Base-by-base conservation (phyloP, 2,113 vertebrate species). In the Dromiciops gliroides region DNA sequence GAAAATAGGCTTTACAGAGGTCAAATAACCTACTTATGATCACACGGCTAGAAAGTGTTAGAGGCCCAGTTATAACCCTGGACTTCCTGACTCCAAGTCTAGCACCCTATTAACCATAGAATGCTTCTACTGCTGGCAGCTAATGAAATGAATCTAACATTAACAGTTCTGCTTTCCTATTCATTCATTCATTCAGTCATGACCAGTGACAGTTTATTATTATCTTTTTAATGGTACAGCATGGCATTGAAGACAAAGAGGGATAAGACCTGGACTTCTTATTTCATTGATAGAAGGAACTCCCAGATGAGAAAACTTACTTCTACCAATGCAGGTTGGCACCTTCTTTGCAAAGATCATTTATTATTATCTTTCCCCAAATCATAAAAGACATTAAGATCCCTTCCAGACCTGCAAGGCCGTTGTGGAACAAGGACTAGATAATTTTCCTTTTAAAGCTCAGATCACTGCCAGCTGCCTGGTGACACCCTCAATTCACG, bases 121-220 rank as follows among this genome's bases (percentile, higher is more conserved):
- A 83, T 44, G 16, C 67, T 83, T 83, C 16, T 83, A 83, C 67
- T 83, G 16, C 44, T 83, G n/a, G 67, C n/a, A 22, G 67, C 67
- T 83, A 83, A 83, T 83, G 67, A 44, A 83, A n/a, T 16, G 37
- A n/a, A 75, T 75, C 37, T 75, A 75, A 75, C 37, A 19, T 19
- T 19, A 44, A 19, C 23, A 19, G 19, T 83, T 83, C n/a, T 44
- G 67, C 67, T 44, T 83, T 44, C 19, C 37, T n/a, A 19, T 50
- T 94, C 95, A 51, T 89, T 52, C 92, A 50, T 48, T 92, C 31
- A 60, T 90, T 95, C 8, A 92, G 51, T 93, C 49, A 88, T 83
- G 60, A n/a, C 14, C 60, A n/a, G 16, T 16, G 31, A n/a, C 60
- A 75, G 56, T 37, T 75, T 75, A n/a, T 75, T 19, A n/a, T n/a